phyloP scores from a whole-genome alignment of 2,113 vertebrate genomes.

The Thamnaconus septentrionalis region DNA sequence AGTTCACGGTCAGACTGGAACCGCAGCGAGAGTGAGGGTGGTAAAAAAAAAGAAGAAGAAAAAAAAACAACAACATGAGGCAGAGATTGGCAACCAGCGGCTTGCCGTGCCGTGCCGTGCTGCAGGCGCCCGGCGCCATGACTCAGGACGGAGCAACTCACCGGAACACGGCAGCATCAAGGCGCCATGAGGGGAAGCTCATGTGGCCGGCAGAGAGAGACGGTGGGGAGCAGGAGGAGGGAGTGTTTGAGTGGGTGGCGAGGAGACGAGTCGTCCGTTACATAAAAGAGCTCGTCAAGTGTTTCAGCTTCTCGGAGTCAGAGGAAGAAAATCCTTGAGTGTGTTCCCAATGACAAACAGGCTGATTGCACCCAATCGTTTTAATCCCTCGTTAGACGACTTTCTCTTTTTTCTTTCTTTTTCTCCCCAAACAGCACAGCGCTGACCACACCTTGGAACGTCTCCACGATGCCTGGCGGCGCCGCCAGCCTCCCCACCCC shows the following conservation, averaged over 20 bases:
- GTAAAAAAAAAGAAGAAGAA: neutral
- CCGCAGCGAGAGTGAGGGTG: constrained; percentile 22
- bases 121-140: constrained; percentile 57
- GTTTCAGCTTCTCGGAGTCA: no score
- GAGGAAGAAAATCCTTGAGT: no score
- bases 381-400: constrained; percentile 59
- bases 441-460: no score
- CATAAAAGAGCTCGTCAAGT: constrained; percentile 36
- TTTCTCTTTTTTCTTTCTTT: constrained; percentile 31
- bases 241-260: constrained; percentile 47
- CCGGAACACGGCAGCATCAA: constrained; percentile 66
- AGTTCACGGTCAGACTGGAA: constrained; percentile 22
- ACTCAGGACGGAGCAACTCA: constrained; percentile 69
- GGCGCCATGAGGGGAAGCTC: constrained; percentile 54
- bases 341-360: no score
- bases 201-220: constrained; percentile 60
- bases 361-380: constrained; percentile 23
- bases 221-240: constrained; percentile 45
- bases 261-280: constrained; percentile 27
- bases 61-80: neutral
- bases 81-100: constrained; percentile 21
- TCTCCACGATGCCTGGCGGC: no score
- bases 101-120: constrained; percentile 42
- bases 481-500: no score
- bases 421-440: constrained; percentile 11